Conservation (phyloP, 2,888 invertebrate species). For the Ochropleura plecta region DNA sequence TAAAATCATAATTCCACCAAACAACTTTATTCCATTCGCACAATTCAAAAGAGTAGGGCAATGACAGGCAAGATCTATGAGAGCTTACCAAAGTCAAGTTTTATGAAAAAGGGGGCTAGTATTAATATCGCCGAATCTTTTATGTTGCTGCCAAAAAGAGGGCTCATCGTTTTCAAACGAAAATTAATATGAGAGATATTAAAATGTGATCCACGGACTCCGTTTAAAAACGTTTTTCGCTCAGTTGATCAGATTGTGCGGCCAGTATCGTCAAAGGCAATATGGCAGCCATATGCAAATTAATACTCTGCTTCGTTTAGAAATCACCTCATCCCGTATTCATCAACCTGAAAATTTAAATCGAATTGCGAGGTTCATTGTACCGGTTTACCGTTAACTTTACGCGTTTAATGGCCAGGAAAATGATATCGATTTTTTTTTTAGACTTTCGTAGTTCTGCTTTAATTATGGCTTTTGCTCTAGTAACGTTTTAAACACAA, state of each 20-base stretch:
- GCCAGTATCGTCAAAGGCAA: slow-evolving; percentile 13
- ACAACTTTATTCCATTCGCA: slow-evolving; percentile 12
- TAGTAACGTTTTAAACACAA: not conserved
- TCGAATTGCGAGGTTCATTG: slow-evolving; percentile 7
- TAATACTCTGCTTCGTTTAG: slow-evolving; percentile 11
- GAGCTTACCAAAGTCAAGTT: slow-evolving; percentile 29
- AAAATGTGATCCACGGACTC: slow-evolving; percentile 33
- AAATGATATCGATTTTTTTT: not conserved
- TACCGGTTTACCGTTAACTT: not conserved
- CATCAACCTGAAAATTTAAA: slow-evolving; percentile 28
- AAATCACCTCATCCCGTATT: slow-evolving; percentile 25
- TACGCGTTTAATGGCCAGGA: not conserved
- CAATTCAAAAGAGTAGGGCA: slow-evolving; percentile 15
- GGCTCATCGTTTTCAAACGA: slow-evolving; percentile 19
- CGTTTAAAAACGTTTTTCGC: slow-evolving; percentile 20
- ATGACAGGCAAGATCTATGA: slow-evolving; percentile 4
- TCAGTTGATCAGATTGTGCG: slow-evolving; percentile 22
- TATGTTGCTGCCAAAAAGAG: slow-evolving; percentile 23
- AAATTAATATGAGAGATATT: slow-evolving; percentile 38
- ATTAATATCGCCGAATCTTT: slow-evolving; percentile 20
- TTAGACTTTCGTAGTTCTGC: not conserved
- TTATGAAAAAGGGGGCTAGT: slow-evolving; percentile 31
- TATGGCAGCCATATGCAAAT: slow-evolving; percentile 26
- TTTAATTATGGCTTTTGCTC: not conserved
- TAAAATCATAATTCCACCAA: not conserved